Conservation (phyloP, 2,888 invertebrate species). For the Nemapogon koenigi region DNA sequence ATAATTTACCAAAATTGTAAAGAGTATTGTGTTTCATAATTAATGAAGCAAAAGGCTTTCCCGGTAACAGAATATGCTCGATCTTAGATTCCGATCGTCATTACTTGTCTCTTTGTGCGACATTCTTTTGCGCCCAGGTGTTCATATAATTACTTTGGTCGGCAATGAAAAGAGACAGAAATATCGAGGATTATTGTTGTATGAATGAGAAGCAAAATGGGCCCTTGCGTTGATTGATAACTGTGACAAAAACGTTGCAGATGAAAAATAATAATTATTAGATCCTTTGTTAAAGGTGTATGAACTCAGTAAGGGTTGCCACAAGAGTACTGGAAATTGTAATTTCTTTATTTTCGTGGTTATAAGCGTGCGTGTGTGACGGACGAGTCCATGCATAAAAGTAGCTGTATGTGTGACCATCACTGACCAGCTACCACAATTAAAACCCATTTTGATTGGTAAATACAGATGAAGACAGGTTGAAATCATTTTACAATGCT, state of each 20-base stretch:
- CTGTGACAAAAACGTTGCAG: slow-evolving; percentile 66
- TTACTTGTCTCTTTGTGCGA: slow-evolving; percentile 63
- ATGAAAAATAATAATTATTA: slow-evolving; percentile 66
- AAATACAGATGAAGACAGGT: too few species aligned
- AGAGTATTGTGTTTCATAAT: slow-evolving; percentile 63
- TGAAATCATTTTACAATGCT: too few species aligned
- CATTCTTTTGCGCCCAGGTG: slow-evolving; percentile 64
- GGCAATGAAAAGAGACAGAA: slow-evolving; percentile 33
- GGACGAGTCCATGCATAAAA: too few species aligned
- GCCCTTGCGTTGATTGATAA: slow-evolving; percentile 64
- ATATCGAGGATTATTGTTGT: slow-evolving; percentile 21
- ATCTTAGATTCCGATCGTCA: slow-evolving; percentile 62
- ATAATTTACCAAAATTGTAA: slow-evolving; percentile 54
- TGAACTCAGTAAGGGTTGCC: slow-evolving; percentile 48
- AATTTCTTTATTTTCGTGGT: slow-evolving; percentile 2
- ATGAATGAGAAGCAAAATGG: slow-evolving; percentile 30
- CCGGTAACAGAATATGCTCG: slow-evolving; percentile 59
- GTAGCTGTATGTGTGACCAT: too few species aligned
- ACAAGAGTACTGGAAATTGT: slow-evolving; percentile 2
- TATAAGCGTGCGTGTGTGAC: too few species aligned
- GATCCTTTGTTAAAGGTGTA: slow-evolving; percentile 56
- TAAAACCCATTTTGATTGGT: too few species aligned
- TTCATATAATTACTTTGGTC: slow-evolving; percentile 59
- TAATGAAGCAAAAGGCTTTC: slow-evolving; percentile 63
- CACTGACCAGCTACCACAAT: too few species aligned